phyloP scores from a whole-genome alignment of 2,888 invertebrate genomes.

The Spilosoma lubricipeda region DNA sequence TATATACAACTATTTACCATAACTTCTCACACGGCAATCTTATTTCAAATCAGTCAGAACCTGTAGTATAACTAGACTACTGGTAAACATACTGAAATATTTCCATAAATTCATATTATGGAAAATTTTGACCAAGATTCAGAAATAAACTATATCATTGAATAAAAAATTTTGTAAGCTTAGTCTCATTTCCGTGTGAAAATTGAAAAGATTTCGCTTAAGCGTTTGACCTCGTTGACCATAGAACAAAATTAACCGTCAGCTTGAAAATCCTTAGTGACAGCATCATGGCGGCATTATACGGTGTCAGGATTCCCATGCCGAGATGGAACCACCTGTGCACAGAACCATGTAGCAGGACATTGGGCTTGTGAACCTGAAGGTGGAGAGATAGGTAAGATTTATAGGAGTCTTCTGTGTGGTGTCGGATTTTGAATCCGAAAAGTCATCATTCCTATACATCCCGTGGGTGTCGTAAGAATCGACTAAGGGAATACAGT shows the following conservation, averaged over 20 bases:
- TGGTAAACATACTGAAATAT: not conserved
- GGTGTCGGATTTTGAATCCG: no score
- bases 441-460: no score
- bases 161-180: not conserved
- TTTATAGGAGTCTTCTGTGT: not conserved
- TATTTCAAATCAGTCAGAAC: not conserved
- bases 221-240: not conserved
- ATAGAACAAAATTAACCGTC: not conserved
- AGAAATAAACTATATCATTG: no score
- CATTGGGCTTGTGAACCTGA: conserved; percentile 95
- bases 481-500: no score
- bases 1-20: no score
- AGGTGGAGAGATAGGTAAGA: conserved; percentile 81
- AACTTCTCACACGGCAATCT: not conserved
- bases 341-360: conserved; percentile 90
- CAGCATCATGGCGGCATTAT: conserved; percentile 90
- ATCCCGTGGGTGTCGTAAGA: no score
- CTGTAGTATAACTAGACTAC: no score
- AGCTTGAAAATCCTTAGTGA: conserved; percentile 54
- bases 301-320: conserved; percentile 94
- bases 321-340: conserved; percentile 89
- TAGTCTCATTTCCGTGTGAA: not conserved
- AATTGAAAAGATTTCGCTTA: not conserved
- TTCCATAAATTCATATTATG: not conserved
- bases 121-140: not conserved